phyloP scores from a whole-genome alignment of 1,140 invertebrate genomes.

The Mercenaria mercenaria region DNA sequence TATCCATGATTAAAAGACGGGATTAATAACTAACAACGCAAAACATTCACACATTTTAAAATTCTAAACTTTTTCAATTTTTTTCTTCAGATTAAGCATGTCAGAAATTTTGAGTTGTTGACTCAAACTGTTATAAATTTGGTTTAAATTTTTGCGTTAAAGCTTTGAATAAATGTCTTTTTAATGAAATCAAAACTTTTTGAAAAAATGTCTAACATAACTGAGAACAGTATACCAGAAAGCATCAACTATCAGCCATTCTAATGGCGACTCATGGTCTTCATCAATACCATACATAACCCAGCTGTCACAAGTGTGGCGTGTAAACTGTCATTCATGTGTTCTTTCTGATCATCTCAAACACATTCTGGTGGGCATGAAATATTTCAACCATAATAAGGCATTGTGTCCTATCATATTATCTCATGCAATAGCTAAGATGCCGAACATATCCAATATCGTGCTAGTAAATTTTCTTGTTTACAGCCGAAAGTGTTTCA shows the following conservation, averaged over 20 bases:
- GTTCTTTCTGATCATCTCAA: background rate
- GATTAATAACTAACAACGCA: background rate
- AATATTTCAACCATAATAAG: too few species aligned
- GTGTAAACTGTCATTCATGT: background rate
- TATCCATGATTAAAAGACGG: constrained; percentile 12
- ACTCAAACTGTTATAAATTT: too few species aligned
- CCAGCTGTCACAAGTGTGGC: background rate
- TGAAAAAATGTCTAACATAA: background rate
- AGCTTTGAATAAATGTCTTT: background rate
- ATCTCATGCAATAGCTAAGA: too few species aligned
- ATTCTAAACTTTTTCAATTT: too few species aligned
- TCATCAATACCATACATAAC: constrained; percentile 41
- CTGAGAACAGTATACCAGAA: background rate
- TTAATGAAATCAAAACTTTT: background rate
- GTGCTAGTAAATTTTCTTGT: too few species aligned
- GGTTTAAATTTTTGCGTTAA: background rate
- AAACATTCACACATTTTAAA: too few species aligned
- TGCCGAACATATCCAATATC: too few species aligned
- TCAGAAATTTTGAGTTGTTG: too few species aligned
- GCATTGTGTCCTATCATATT: too few species aligned
- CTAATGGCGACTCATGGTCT: background rate
- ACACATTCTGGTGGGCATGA: too few species aligned
- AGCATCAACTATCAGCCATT: constrained; percentile 33
- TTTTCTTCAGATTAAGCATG: too few species aligned
- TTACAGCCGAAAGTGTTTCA: too few species aligned